Percentiles rank a stretch among this genome's conserved stretches.
Conservation (phyloP, 92 coral and sea anemone genomes). For the Scolanthus callimorphus region DNA sequence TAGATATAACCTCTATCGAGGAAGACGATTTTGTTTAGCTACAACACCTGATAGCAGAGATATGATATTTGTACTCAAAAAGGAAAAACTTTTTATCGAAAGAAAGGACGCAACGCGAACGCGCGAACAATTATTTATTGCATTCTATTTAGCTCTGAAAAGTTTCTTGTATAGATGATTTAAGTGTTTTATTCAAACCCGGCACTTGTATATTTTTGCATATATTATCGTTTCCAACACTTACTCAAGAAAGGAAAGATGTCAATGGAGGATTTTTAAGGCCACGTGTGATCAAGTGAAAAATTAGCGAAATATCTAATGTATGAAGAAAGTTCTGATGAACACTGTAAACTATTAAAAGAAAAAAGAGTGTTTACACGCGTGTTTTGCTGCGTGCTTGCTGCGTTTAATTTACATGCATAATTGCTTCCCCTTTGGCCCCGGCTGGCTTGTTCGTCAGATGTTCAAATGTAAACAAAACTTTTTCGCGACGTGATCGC, state of each 20-base stretch:
- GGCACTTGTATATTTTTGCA: slow-evolving; percentile 89
- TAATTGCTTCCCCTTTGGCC: slow-evolving; percentile 43
- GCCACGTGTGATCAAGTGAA: background rate
- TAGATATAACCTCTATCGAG: slow-evolving; percentile 83
- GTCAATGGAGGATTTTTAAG: background rate
- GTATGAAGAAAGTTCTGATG: slow-evolving; percentile 6
- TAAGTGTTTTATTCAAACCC: slow-evolving; percentile 35
- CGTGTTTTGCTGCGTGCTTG: slow-evolving; percentile 36
- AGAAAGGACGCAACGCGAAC: too few relatives aligned
- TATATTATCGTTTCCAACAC: slow-evolving; percentile 59
- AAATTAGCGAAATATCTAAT: background rate
- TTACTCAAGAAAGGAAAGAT: background rate
- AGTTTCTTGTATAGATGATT: slow-evolving; percentile 28
- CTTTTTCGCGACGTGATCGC: slow-evolving; percentile 32
- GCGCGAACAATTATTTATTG: slow-evolving; percentile 53
- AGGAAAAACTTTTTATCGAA: too few relatives aligned
- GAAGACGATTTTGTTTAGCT: slow-evolving; percentile 66
- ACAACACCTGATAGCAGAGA: too few relatives aligned
- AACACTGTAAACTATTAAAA: slow-evolving; percentile 32
- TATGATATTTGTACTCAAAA: too few relatives aligned
- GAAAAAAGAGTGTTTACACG: slow-evolving; percentile 41
- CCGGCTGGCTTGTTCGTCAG: slow-evolving; percentile 16
- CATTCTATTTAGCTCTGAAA: slow-evolving; percentile 55
- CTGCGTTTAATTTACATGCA: slow-evolving; percentile 26
- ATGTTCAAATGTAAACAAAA: slow-evolving; percentile 65